These are phyloP conservation scores for Bambusicola thoracicus DNA, from an alignment of 2,113 vertebrate genomes.

Conservation along the genomic window DNA sequence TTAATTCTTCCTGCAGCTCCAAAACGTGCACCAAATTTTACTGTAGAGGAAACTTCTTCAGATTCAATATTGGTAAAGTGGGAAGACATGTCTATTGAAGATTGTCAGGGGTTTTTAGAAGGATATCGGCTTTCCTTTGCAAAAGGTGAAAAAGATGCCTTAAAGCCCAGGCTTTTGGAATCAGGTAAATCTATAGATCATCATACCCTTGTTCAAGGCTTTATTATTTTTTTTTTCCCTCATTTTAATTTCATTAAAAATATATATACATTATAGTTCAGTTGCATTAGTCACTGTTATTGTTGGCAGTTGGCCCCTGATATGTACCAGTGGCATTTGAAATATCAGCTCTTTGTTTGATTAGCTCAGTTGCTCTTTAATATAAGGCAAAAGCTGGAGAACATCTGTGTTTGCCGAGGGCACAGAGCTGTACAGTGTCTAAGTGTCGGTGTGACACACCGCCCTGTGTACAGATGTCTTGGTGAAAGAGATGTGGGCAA, in stretches of 20 bases:
- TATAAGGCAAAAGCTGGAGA: background rate
- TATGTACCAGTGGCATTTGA: background rate
- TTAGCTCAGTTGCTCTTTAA: background rate
- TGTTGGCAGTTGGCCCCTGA: background rate
- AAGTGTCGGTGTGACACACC: background rate
- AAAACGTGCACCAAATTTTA: constrained; percentile 76
- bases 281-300: background rate
- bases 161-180: constrained; percentile 62
- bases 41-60: constrained; percentile 78
- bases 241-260: background rate
- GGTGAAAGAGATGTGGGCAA: background rate
- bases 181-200: constrained; percentile 62
- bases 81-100: constrained; percentile 79
- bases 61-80: constrained; percentile 81
- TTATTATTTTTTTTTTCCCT: background rate
- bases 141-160: constrained; percentile 79
- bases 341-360: background rate
- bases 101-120: constrained; percentile 79
- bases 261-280: background rate
- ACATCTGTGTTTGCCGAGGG: background rate
- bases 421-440: background rate
- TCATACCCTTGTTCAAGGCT: background rate
- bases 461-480: background rate
- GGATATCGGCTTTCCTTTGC: constrained; percentile 81
- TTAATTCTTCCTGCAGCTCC: constrained; percentile 68